Evolutionary conservation across 2,113 vertebrate species (phyloP), one percentile per base, ranked within the genome.

Genomic region (Lepus europaeus): DNA sequence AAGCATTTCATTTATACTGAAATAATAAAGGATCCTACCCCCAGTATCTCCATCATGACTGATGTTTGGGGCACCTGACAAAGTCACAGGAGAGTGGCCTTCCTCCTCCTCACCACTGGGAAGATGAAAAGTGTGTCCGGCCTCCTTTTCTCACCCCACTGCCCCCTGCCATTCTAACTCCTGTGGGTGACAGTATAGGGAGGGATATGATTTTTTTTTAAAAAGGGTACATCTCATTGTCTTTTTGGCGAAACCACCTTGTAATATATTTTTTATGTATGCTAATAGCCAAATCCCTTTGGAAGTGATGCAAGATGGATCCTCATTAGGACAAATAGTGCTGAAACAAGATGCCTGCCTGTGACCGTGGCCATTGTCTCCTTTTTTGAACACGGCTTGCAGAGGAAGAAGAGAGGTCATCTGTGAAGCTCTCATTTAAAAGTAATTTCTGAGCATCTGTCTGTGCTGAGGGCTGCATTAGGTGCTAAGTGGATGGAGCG

Each of bases 381-480:
- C 51, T 61, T 69, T 70, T 86, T 96, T 86, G 80, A 86, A 16
- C 61, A 51, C 10, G 87, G 22, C 77, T 84, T 93, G 74, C 82
- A 56, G 89, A 16, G 27, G 91, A 33, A 80, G 33, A 73, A 69
- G 87, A 77, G 79, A 94, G 95, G 89, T 93, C 87, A 10, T 79
- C 80, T 96, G 96, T 90, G 89, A 95, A 87, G 80, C 33, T 49
- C 66, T 77, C 91, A 91, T 95, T 96, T 93, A 84, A 83, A 93
- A 93, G 83, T 94, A 86, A 95, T 96, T 93, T 93, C 76, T 76
- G 61, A 96, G 94, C 80, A 95, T 96, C 91, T 96, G 94, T 88
- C 94, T 83, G 79, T 20, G 7, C 82, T 70, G 74, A 87, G 80
- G 4, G 2, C 93, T 61, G 83, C 91, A 81, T 95, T 96, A 93